Conservation (phyloP, 2,797 vertebrate species). For the Schizopygopsis malacanthus region DNA sequence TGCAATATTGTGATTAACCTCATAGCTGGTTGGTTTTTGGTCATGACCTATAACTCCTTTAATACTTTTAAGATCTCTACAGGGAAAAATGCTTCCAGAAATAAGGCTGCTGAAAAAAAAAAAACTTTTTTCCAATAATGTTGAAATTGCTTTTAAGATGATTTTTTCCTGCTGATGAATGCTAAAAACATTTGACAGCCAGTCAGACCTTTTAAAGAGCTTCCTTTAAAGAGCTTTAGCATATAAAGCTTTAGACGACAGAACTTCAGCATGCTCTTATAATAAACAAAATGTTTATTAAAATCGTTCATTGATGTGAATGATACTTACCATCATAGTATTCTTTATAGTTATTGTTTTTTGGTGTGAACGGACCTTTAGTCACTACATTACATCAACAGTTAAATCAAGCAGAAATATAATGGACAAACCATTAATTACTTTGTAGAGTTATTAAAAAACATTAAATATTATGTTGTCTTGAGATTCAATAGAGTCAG, state of each 20-base stretch:
- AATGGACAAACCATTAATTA: background rate
- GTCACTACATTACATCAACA: background rate
- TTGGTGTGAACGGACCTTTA: background rate
- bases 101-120: too few species aligned
- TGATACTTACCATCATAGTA: background rate
- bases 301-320: background rate
- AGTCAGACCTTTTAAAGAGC: background rate
- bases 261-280: background rate
- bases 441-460: background rate
- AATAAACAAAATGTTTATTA: background rate
- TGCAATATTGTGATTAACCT: too few species aligned
- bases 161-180: too few species aligned
- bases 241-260: background rate
- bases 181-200: background rate
- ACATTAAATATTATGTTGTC: background rate
- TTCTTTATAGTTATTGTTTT: background rate
- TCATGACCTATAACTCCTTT: too few species aligned
- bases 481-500: background rate
- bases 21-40: too few species aligned
- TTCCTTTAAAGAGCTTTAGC: background rate
- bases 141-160: too few species aligned
- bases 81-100: too few species aligned
- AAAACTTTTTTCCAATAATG: too few species aligned
- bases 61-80: too few species aligned
- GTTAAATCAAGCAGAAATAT: background rate